phyloP scores from a whole-genome alignment of 2,888 invertebrate genomes.

The Panopea generosa region DNA sequence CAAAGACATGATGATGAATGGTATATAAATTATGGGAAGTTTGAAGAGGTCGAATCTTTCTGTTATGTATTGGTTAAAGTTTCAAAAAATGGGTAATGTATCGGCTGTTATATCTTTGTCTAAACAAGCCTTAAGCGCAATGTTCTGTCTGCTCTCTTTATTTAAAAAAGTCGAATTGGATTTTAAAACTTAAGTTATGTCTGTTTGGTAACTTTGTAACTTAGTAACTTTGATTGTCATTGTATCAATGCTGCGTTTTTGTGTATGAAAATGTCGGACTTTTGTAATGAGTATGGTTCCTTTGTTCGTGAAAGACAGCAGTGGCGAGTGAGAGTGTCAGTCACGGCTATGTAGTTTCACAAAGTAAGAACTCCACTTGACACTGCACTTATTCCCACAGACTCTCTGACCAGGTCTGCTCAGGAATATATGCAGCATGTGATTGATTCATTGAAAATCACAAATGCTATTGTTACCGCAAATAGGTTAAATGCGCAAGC shows the following conservation, averaged over 20 bases:
- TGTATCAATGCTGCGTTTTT: constrained; percentile 52
- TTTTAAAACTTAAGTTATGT: too few species aligned
- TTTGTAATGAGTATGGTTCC: constrained; percentile 53
- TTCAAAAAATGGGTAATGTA: too few species aligned
- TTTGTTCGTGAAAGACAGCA: too few species aligned
- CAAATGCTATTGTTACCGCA: constrained; percentile 14
- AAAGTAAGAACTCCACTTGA: constrained; percentile 32
- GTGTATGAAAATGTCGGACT: constrained; percentile 64
- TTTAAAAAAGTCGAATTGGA: too few species aligned
- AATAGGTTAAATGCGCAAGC: constrained; percentile 21
- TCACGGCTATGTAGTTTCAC: constrained; percentile 37
- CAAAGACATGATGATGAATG: too few species aligned
- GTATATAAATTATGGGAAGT: too few species aligned
- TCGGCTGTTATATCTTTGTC: too few species aligned
- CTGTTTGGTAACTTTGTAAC: constrained; percentile 44
- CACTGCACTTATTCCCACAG: constrained; percentile 26
- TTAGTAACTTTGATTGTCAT: constrained; percentile 59
- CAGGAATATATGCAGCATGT: constrained; percentile 27
- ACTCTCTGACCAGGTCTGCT: background rate
- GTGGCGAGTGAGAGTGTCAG: too few species aligned
- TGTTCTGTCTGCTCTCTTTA: too few species aligned
- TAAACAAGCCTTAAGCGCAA: too few species aligned
- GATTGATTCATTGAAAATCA: constrained; percentile 8
- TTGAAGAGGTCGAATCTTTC: too few species aligned
- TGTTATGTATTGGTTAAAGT: too few species aligned